Evolutionary conservation across 2,797 vertebrate genomes (phyloP), one percentile per base, ranked within the genome.

Genomic region (Delichon dasypus): DNA sequence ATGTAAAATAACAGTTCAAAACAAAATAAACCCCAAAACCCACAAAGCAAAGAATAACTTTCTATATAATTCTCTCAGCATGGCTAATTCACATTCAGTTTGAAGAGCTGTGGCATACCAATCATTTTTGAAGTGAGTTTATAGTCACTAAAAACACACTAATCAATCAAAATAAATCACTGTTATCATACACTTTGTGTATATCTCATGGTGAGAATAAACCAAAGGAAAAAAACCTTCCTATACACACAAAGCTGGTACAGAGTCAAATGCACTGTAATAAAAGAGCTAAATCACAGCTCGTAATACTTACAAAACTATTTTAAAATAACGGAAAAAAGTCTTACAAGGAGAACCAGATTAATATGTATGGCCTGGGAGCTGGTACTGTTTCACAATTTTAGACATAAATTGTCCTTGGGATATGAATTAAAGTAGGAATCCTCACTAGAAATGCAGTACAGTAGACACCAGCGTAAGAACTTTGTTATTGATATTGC

Each of bases 101-200:
- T 75, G 64, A 95, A 89, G 45, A 85, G 36, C 26, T 74, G 32
- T 42, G 32, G 36, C 47, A 79, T 22, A 65, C 5, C 16, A 65
- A 22, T 54, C 66, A 86, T 53, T 91, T 85, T 45, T 85, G 50
- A 78, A 51, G 40, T 47, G 48, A 42, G 45, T 73, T 82, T 61
- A 60, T 11, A 51, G 36, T 66, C 30, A 81, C 42, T 78, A 70
- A 71, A 94, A 78, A 25, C 34, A 83, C 8, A 50, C 15, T 32
- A 51, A 87, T 78, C 44, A 48, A 64, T 42, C 32, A 94, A 89
- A 89, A 74, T 14, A 91, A 85, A 92, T 80, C 25, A 76, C 30
- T 9, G 15, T 47, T 67, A 80, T 57, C 5, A 30, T 67, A 85
- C 21, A 13, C 19, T 65, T 82, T 19, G 26, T 4, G 27, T 64